Evolutionary conservation across 2,888 invertebrate genomes (phyloP).

Genomic region (Heliconius sara): DNA sequence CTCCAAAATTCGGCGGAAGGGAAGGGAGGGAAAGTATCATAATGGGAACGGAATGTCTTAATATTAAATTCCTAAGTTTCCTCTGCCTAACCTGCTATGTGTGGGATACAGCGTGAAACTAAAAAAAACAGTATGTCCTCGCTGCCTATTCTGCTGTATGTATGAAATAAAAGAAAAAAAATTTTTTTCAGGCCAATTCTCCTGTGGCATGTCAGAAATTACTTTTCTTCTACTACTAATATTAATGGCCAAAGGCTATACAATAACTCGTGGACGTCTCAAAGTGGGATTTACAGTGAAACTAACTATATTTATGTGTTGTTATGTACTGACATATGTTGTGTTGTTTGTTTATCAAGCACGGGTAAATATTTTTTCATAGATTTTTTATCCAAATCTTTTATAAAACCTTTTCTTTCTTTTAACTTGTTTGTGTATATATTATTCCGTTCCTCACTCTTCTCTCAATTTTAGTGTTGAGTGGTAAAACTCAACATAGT

Average conservation of each 20-base stretch:
- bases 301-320: constrained; percentile 90
- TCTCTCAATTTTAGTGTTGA: background rate
- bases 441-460: no score
- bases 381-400: background rate
- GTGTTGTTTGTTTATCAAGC: constrained; percentile 92
- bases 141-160: background rate
- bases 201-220: constrained; percentile 89
- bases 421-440: no score
- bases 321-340: constrained; percentile 89
- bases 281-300: constrained; percentile 89
- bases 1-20: background rate
- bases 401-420: no score
- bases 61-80: background rate
- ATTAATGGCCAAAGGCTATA: constrained; percentile 94
- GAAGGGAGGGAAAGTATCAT: background rate
- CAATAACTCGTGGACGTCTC: constrained; percentile 93
- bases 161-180: no score
- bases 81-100: background rate
- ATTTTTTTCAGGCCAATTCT: constrained; percentile 86
- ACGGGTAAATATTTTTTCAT: constrained; percentile 76
- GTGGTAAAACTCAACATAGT: background rate
- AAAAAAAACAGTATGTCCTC: background rate
- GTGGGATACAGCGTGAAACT: background rate
- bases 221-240: constrained; percentile 90
- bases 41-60: background rate